A percentile compares a stretch with the other conserved stretches of the same genome.
Evolutionary conservation across 2,797 vertebrate genomes (phyloP).

Genomic region (Spinus pinus): DNA sequence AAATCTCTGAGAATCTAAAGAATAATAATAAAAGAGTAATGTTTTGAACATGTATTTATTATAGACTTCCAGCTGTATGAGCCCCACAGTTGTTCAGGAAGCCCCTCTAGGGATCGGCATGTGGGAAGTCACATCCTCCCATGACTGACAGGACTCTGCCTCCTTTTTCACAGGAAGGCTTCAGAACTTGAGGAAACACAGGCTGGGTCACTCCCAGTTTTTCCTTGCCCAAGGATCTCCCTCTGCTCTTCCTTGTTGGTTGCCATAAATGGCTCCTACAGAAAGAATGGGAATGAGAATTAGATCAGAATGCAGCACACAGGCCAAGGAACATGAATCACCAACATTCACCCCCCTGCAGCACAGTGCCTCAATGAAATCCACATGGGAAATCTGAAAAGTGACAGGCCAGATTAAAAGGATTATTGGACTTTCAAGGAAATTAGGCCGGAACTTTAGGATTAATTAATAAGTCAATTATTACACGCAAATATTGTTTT

Average conservation of each 20-base stretch:
- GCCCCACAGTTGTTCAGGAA: not conserved
- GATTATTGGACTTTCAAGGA: not conserved
- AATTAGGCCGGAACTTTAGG: not conserved
- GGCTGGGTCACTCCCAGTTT: not conserved
- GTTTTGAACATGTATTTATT: not conserved
- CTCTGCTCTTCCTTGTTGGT: not conserved
- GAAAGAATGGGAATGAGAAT: not conserved
- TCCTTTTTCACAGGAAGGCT: not conserved
- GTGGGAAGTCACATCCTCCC: not conserved
- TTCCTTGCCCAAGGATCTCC: not conserved
- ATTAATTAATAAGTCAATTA: not conserved
- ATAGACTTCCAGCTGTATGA: not conserved
- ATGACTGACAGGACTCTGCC: not conserved
- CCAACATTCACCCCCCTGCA: not conserved
- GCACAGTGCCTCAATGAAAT: not conserved
- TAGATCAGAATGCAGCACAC: not conserved
- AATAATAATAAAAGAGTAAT: not conserved
- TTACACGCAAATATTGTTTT: not conserved
- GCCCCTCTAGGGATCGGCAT: fast-evolving
- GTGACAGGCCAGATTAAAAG: not conserved
- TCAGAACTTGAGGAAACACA: not conserved
- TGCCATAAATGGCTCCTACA: not conserved
- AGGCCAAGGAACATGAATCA: not conserved
- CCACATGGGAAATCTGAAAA: not conserved
- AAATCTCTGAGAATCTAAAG: not conserved